Evolutionary conservation across 2,797 vertebrate genomes (phyloP).

Genomic region (Hafferia zeledoni): DNA sequence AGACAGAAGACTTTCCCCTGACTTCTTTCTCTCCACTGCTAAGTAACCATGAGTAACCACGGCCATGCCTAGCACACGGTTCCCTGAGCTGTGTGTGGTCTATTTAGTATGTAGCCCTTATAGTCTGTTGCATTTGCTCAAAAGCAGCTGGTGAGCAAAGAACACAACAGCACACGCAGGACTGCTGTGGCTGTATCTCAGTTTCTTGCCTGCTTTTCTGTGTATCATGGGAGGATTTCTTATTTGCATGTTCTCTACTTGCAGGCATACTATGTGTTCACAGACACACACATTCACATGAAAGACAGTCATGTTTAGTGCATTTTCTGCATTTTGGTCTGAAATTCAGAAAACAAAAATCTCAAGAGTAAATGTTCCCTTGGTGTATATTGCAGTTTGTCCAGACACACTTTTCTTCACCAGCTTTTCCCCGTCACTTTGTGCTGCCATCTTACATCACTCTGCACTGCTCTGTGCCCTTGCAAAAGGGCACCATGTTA

Average conservation of each 20-base stretch:
- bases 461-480: background rate
- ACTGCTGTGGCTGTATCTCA: background rate
- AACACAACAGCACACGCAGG: background rate
- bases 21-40: background rate
- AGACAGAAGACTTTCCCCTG: background rate
- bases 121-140: background rate
- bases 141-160: background rate
- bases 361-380: background rate
- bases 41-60: background rate
- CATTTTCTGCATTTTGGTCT: background rate
- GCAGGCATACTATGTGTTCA: background rate
- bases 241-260: background rate
- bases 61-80: rapidly evolving
- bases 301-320: background rate
- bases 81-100: background rate
- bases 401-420: background rate
- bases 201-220: background rate
- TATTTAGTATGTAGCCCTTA: background rate
- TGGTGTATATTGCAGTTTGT: background rate
- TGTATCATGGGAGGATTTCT: background rate
- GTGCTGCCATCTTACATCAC: background rate
- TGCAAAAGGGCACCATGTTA: rapidly evolving
- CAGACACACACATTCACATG: background rate
- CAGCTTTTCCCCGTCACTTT: background rate
- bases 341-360: background rate